Conservation (phyloP, 2,888 invertebrate species). For the Idaea aversata region DNA sequence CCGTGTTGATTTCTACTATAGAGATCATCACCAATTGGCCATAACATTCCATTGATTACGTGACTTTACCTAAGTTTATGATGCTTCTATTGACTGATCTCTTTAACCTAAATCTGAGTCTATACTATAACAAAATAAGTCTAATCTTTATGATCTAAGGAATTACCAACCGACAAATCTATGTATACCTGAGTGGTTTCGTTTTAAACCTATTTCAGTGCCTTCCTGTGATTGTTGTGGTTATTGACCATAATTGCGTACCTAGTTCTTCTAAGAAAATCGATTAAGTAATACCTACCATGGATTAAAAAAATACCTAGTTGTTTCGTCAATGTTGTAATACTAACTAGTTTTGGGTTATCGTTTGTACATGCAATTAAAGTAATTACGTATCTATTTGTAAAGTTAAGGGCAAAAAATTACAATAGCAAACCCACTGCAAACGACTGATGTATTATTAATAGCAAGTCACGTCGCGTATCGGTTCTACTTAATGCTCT, state of each 20-base stretch:
- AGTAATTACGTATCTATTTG: background rate
- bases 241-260: too few relatives aligned
- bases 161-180: too few relatives aligned
- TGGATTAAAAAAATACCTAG: too few relatives aligned
- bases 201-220: too few relatives aligned
- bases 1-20: constrained; percentile 69
- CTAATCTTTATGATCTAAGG: too few relatives aligned
- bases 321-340: too few relatives aligned
- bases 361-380: too few relatives aligned
- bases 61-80: background rate
- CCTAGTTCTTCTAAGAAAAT: too few relatives aligned
- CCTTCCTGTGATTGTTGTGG: too few relatives aligned
- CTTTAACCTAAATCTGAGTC: background rate
- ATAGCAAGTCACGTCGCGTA: background rate
- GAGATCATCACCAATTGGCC: constrained; percentile 38
- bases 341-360: too few relatives aligned
- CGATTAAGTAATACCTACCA: too few relatives aligned
- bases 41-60: constrained; percentile 28
- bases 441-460: constrained; percentile 6
- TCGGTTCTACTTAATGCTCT: constrained; percentile 10
- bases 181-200: too few relatives aligned
- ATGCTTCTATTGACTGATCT: background rate
- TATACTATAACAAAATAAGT: background rate
- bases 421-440: background rate
- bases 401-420: background rate